Conservation (phyloP, 2,888 invertebrate genomes). For the Macropis europaea region DNA sequence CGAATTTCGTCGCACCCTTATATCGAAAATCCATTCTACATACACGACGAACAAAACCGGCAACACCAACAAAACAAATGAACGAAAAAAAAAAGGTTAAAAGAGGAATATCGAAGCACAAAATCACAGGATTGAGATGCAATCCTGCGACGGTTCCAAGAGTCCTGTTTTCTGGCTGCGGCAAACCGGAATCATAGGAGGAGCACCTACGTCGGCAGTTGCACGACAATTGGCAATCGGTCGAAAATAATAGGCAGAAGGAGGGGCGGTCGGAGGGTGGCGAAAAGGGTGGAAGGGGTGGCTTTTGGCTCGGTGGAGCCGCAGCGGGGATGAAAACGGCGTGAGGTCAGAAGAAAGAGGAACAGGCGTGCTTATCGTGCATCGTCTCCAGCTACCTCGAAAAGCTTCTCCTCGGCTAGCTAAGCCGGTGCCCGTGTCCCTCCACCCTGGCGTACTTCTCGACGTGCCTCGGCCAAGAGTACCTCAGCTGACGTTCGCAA, state of each 20-base stretch:
- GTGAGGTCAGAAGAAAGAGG: conserved; percentile 71
- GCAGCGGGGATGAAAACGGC: conserved; percentile 39
- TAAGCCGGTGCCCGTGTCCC: conserved; percentile 37
- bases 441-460: conserved; percentile 50
- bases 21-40: no score
- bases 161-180: conserved; percentile 2
- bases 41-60: no score
- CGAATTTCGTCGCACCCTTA: no score
- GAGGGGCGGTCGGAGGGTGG: background rate
- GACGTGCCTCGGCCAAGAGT: conserved; percentile 49
- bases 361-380: conserved; percentile 79
- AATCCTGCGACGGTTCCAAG: background rate
- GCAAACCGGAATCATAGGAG: conserved; percentile 14
- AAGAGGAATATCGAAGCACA: background rate
- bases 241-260: conserved; percentile 58
- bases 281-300: conserved; percentile 13
- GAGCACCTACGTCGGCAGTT: conserved; percentile 55
- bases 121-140: conserved; percentile 23
- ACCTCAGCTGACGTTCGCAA: conserved; percentile 75
- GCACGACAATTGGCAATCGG: conserved; percentile 66
- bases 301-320: conserved; percentile 39
- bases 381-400: conserved; percentile 74
- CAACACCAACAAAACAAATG: no score
- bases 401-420: conserved; percentile 45
- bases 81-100: background rate